A percentile compares a stretch with the other conserved stretches of the same genome.
These are phyloP conservation scores for Carassius gibelio DNA, from an alignment of 2,113 vertebrate genomes.

Conservation along the genomic window DNA sequence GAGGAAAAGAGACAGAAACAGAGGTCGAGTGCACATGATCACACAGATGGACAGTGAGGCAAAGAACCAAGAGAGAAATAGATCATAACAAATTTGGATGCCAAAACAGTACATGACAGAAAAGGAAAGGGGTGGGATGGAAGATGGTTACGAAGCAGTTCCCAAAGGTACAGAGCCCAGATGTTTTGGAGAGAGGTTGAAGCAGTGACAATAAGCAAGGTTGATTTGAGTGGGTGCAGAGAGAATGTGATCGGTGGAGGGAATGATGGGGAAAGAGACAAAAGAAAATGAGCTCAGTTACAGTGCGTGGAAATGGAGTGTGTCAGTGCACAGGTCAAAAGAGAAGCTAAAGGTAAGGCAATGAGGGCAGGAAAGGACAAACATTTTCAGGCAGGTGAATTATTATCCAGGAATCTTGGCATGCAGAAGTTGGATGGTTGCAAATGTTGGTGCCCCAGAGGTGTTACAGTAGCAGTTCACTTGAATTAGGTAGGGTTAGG, in stretches of 20 bases:
- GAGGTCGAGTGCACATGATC: slow-evolving; percentile 11
- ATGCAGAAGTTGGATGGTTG: slow-evolving; percentile 37
- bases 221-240: background rate
- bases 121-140: slow-evolving; percentile 3
- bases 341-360: background rate
- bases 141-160: background rate
- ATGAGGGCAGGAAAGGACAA: slow-evolving; percentile 13
- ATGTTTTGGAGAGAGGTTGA: slow-evolving; percentile 5
- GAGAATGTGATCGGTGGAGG: slow-evolving; percentile 6
- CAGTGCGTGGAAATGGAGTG: background rate
- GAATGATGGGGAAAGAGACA: slow-evolving; percentile 22
- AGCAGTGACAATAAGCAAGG: slow-evolving; percentile 6
- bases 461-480: background rate
- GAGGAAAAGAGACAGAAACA: slow-evolving; percentile 10
- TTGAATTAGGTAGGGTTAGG: background rate
- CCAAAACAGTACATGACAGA: background rate
- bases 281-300: slow-evolving; percentile 31
- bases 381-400: slow-evolving; percentile 4
- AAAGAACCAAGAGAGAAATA: slow-evolving; percentile 4
- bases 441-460: background rate
- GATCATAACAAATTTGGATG: background rate
- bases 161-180: slow-evolving; percentile 9
- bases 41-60: background rate
- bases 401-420: background rate
- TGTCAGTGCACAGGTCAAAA: slow-evolving; percentile 20